These are phyloP conservation scores for Agriotes lineatus DNA, from an alignment of 2,888 invertebrate species.

Conservation along the genomic window DNA sequence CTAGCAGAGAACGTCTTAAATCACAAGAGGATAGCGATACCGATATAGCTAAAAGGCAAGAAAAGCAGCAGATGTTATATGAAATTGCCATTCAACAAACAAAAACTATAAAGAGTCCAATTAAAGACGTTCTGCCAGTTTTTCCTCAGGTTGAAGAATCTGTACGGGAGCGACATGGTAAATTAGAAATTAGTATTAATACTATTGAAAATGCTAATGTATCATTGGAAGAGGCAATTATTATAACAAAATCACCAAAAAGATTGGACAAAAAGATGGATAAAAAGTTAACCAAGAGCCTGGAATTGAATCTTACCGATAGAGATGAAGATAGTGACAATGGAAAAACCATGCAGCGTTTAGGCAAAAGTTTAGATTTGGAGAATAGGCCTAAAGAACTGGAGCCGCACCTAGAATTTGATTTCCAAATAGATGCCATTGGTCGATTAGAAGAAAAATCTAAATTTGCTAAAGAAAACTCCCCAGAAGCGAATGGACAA, in stretches of 20 bases:
- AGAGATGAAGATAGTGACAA: constrained; percentile 52
- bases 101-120: constrained; percentile 79
- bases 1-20: constrained; percentile 76
- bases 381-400: constrained; percentile 59
- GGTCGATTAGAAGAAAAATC: constrained; percentile 22
- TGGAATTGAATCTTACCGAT: constrained; percentile 73
- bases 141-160: constrained; percentile 82
- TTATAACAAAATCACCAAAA: constrained; percentile 81
- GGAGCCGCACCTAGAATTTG: constrained; percentile 57
- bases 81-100: constrained; percentile 83
- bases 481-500: constrained; percentile 67
- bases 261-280: constrained; percentile 72
- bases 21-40: constrained; percentile 81
- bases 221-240: constrained; percentile 76
- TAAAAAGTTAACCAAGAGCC: constrained; percentile 71
- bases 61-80: constrained; percentile 81
- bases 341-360: constrained; percentile 59
- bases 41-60: constrained; percentile 79
- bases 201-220: constrained; percentile 66
- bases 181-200: constrained; percentile 80
- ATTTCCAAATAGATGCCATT: constrained; percentile 59
- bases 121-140: constrained; percentile 78
- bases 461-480: constrained; percentile 55
- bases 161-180: constrained; percentile 79
- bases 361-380: constrained; percentile 65